Evolutionary conservation across 2,888 invertebrate species (phyloP), one percentile per base, ranked within the genome.

Genomic region (Morinoia aosen): DNA sequence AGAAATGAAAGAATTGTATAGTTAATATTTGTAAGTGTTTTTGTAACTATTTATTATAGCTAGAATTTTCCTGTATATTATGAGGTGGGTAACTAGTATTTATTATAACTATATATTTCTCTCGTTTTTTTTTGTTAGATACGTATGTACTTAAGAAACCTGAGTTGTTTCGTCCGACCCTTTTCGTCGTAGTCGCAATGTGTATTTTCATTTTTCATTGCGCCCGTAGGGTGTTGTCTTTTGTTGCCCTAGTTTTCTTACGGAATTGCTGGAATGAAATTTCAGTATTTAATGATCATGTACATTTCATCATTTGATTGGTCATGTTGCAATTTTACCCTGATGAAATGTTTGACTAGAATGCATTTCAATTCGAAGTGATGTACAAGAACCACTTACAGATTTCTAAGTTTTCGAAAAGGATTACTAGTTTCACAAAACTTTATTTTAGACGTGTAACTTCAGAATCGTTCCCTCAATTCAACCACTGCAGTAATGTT

Each of bases 31-130:
- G 76, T 76, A 76, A 19, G 25, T 76, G 76, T 76, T 76, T 61
- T 76, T 76, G 76, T 76, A 76, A 14, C 25, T 76, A 76, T 76
- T 76, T 76, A 76, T 76, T 76, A 76, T 76, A 76, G 76, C 33
- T 76, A 76, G 76, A 25, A 19, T 76, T 76, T 76, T 76, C 76
- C 76, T 76, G 76, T 76, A 76, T 76, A 76, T 76, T 76, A 76
- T 76, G 76, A 76, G 76, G 76, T 76, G 76, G 76, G 76, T 76
- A 76, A 76, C 19, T 76, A 76, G 76, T 76, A 76, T 76, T 76
- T 76, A 76, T 76, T 76, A 76, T 76, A 76, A 76, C 19, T 25
- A 33, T 76, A 76, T 33, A 76, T 76, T 76, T 76, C 10, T 76
- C 76, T 76, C 33, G 76, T 76, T 76, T 33, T 76, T 76, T 76